Conservation (phyloP, 1,140 invertebrate genomes). For the Tyrophagus putrescentiae region DNA sequence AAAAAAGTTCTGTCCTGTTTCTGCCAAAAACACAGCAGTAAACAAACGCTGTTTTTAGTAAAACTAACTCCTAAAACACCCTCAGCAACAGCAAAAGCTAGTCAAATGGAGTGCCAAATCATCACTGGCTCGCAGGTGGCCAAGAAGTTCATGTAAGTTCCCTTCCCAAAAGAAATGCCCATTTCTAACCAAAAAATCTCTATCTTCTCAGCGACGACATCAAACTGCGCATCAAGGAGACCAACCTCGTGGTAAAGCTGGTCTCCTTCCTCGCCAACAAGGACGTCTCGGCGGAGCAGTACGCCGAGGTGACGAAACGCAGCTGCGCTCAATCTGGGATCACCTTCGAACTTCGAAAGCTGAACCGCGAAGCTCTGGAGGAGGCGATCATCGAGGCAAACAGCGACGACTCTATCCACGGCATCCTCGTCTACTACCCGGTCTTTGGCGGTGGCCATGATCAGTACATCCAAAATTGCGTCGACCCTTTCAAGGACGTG, state of each 20-base stretch:
- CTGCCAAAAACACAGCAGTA: too few species aligned
- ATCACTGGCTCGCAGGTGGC: neutral
- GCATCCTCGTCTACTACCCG: constrained; percentile 22
- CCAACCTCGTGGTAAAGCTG: neutral
- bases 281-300: constrained; percentile 18
- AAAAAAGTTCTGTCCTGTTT: too few species aligned
- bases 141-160: constrained; percentile 15
- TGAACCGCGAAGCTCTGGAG: constrained; percentile 20
- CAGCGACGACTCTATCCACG: constrained; percentile 18
- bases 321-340: constrained; percentile 19
- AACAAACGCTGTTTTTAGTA: too few species aligned
- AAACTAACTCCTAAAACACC: too few species aligned
- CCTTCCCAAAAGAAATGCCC: too few species aligned
- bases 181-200: too few species aligned
- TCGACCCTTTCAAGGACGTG: constrained; percentile 21
- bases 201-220: constrained; percentile 10
- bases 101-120: constrained; percentile 5
- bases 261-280: constrained; percentile 21
- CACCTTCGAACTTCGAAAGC: constrained; percentile 17
- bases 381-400: constrained; percentile 21
- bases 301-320: constrained; percentile 16
- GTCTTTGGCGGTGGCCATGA: constrained; percentile 23
- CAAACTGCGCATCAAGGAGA: neutral
- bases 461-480: constrained; percentile 24
- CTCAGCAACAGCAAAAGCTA: too few species aligned